These are phyloP conservation scores for Clistopyga incitator DNA, from an alignment of 2,888 invertebrate species.

Conservation along the genomic window DNA sequence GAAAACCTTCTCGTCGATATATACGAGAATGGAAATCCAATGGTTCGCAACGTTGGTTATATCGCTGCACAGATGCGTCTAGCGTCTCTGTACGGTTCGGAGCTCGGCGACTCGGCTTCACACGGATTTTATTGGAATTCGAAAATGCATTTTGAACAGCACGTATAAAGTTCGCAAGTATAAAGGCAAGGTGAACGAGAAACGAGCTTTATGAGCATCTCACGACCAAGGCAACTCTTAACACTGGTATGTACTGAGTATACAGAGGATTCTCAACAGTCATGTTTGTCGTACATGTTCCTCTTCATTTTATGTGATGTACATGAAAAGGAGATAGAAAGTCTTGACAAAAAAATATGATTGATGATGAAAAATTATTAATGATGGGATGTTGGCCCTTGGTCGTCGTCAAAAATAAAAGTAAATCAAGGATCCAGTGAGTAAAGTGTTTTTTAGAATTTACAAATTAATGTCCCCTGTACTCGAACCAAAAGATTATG, in stretches of 20 bases:
- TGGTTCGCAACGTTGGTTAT: constrained; percentile 21
- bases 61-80: constrained; percentile 7
- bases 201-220: background rate
- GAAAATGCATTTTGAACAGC: constrained; percentile 1
- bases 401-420: no score
- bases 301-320: background rate
- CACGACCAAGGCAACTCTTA: background rate
- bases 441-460: no score
- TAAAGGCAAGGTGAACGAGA: background rate
- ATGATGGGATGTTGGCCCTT: no score
- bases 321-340: background rate
- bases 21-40: constrained; percentile 6
- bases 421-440: no score
- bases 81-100: background rate
- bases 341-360: no score
- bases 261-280: background rate
- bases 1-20: constrained; percentile 2
- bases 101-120: background rate
- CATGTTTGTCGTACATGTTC: background rate
- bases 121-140: constrained; percentile 12
- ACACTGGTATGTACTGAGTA: background rate
- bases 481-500: no score
- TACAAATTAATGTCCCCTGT: no score
- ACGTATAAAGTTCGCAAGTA: background rate
- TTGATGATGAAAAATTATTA: no score